phyloP scores from a whole-genome alignment of 2,113 vertebrate species.

The Zosterops borbonicus region DNA sequence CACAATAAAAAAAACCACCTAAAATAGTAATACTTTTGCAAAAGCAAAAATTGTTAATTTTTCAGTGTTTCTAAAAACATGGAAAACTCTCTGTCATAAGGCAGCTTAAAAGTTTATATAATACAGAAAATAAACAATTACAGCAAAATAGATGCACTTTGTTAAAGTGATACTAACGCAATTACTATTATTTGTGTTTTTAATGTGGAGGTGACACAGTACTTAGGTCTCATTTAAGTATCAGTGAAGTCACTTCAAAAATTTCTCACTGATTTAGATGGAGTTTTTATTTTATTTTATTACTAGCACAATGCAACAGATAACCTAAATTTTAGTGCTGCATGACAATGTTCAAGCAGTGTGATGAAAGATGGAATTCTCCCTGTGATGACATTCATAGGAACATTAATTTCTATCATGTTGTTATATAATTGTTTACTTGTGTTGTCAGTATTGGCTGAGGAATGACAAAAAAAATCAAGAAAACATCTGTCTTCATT shows the following conservation, averaged over 20 bases:
- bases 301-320: not conserved
- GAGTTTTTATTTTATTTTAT: not conserved
- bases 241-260: not conserved
- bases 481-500: not conserved
- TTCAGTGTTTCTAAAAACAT: not conserved
- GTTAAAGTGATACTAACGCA: not conserved
- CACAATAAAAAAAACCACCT: not conserved
- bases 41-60: not conserved
- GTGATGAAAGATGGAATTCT: not conserved
- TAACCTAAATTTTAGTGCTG: not conserved
- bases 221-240: not conserved
- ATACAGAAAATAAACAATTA: not conserved
- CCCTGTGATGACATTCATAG: not conserved
- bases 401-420: not conserved
- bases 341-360: not conserved
- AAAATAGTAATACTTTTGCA: not conserved
- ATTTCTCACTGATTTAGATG: not conserved
- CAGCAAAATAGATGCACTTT: not conserved
- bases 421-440: not conserved
- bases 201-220: not conserved
- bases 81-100: not conserved
- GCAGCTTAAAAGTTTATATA: not conserved
- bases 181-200: not conserved
- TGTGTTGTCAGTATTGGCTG: not conserved
- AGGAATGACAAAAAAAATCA: not conserved